A percentile compares a stretch with the other conserved stretches of the same genome.
phyloP scores from a whole-genome alignment of 2,888 invertebrate species.

The Microctonus brassicae region DNA sequence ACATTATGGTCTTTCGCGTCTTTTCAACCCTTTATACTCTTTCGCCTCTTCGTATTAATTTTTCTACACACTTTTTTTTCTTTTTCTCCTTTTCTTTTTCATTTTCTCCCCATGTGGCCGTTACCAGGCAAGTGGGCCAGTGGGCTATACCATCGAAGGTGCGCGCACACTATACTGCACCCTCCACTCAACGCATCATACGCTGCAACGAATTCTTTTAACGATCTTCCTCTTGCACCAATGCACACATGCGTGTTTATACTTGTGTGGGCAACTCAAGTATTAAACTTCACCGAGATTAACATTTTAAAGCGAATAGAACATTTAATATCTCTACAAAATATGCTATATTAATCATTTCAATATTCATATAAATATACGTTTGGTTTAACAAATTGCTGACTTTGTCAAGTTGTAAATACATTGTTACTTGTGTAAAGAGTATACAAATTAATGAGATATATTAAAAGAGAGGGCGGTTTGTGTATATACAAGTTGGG shows the following conservation, averaged over 20 bases:
- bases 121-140: slow-evolving; percentile 57
- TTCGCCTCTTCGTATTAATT: slow-evolving; percentile 4
- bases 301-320: slow-evolving; percentile 10
- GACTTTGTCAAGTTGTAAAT: slow-evolving; percentile 3
- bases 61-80: slow-evolving; percentile 13
- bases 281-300: background rate
- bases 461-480: background rate
- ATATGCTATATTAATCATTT: background rate
- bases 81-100: background rate
- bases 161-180: slow-evolving; percentile 28
- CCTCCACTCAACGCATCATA: slow-evolving; percentile 16
- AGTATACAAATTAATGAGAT: slow-evolving; percentile 22
- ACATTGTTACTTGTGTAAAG: background rate
- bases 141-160: slow-evolving; percentile 56
- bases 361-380: too few relatives aligned
- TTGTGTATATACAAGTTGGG: slow-evolving; percentile 2
- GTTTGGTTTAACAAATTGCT: background rate
- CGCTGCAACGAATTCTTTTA: slow-evolving; percentile 22
- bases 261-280: background rate
- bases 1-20: background rate
- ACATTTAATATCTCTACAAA: background rate
- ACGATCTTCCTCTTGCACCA: slow-evolving; percentile 4
- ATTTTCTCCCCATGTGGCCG: slow-evolving; percentile 26
- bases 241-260: background rate
- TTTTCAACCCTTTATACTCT: background rate